Percentiles rank a stretch among this genome's conserved stretches.
phyloP scores from a whole-genome alignment of 2,888 invertebrate genomes.

The Eristalis pertinax region DNA sequence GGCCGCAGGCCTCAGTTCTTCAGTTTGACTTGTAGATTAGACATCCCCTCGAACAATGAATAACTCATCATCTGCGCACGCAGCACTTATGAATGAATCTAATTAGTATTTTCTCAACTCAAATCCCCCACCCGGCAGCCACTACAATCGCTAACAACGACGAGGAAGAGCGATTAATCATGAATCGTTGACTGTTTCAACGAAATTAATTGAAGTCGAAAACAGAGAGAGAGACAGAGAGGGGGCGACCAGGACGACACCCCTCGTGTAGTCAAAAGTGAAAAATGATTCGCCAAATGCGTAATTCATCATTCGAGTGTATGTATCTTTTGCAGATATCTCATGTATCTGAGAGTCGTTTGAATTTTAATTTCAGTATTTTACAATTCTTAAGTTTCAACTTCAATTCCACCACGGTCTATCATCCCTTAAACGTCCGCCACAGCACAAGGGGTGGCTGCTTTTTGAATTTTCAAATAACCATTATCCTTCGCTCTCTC shows the following conservation, averaged over 20 bases:
- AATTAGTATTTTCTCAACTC: slow-evolving; percentile 41
- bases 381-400: background rate
- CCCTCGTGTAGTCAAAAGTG: slow-evolving; percentile 13
- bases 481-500: slow-evolving; percentile 43
- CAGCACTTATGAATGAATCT: slow-evolving; percentile 42
- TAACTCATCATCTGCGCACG: slow-evolving; percentile 29
- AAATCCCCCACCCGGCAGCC: background rate
- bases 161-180: slow-evolving; percentile 50
- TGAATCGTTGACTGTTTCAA: slow-evolving; percentile 27
- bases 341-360: slow-evolving; percentile 28
- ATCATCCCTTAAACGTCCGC: slow-evolving; percentile 12
- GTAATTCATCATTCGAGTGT: slow-evolving; percentile 55
- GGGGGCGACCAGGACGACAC: background rate
- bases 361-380: slow-evolving; percentile 57
- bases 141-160: background rate
- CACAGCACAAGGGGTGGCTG: background rate
- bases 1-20: too few relatives aligned
- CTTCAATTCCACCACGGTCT: background rate
- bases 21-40: too few relatives aligned
- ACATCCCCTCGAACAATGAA: background rate
- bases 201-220: slow-evolving; percentile 48
- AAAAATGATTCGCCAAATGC: slow-evolving; percentile 64
- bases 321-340: slow-evolving; percentile 6
- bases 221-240: slow-evolving; percentile 1
- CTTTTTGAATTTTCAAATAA: slow-evolving; percentile 44